Percentiles rank a stretch among this genome's conserved stretches.
Conservation (phyloP, 1,140 invertebrate species). For the Bathynomus jamesi region DNA sequence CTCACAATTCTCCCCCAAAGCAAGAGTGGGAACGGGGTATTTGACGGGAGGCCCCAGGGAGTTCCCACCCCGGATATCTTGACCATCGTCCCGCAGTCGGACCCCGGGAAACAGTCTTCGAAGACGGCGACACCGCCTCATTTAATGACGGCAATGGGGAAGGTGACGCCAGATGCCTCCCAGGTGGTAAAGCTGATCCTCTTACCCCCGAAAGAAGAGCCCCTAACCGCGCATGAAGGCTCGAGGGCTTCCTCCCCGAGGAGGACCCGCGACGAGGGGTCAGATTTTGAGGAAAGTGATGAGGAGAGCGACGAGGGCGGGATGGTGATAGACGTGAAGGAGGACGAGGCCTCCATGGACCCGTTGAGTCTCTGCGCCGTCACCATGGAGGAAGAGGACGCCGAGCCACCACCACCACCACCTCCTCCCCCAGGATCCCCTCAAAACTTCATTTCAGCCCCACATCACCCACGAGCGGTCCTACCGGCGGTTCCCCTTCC, state of each 20-base stretch:
- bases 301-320: slow-evolving; percentile 31
- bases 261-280: too few species aligned
- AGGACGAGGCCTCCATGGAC: slow-evolving; percentile 29
- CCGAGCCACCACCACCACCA: background rate
- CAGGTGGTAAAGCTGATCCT: slow-evolving; percentile 30
- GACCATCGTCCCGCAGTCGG: slow-evolving; percentile 34
- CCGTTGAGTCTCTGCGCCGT: slow-evolving; percentile 34
- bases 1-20: slow-evolving; percentile 33
- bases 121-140: background rate
- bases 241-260: too few species aligned
- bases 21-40: too few species aligned
- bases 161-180: slow-evolving; percentile 11
- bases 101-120: slow-evolving; percentile 19
- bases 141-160: slow-evolving; percentile 2
- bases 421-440: background rate
- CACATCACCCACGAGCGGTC: too few species aligned
- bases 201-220: slow-evolving; percentile 20
- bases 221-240: too few species aligned
- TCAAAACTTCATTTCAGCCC: too few species aligned
- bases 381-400: slow-evolving; percentile 34
- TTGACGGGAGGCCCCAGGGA: too few species aligned
- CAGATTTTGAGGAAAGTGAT: too few species aligned
- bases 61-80: slow-evolving; percentile 33
- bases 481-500: too few species aligned
- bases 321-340: slow-evolving; percentile 31